A percentile compares a stretch with the other conserved stretches of the same genome.
phyloP scores from a whole-genome alignment of 2,113 vertebrate genomes.

The Epinephelus fuscoguttatus region DNA sequence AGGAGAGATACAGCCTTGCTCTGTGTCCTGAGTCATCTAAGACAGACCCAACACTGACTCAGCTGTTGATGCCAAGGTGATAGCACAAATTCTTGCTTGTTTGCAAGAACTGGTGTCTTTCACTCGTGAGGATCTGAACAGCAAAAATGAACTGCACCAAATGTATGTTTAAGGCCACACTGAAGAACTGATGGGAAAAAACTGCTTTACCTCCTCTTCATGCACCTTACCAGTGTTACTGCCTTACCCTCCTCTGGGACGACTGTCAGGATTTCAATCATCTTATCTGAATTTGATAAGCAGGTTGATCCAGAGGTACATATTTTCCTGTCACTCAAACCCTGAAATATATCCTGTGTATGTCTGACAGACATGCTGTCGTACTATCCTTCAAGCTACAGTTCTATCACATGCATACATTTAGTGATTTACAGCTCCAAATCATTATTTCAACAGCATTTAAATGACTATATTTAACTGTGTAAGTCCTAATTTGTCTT shows the following conservation, averaged over 20 bases:
- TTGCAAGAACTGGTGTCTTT: not conserved
- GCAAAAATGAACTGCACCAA: not conserved
- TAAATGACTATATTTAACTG: not conserved
- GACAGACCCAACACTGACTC: not conserved
- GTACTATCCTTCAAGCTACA: not conserved
- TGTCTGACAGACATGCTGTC: not conserved
- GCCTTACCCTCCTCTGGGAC: not conserved
- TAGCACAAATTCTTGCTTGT: not conserved
- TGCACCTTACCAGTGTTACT: not conserved
- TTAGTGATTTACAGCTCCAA: not conserved
- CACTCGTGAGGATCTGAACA: not conserved
- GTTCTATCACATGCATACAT: not conserved
- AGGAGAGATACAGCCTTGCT: not conserved
- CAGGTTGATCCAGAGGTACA: not conserved
- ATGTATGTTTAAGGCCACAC: not conserved
- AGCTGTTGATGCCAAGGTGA: not conserved
- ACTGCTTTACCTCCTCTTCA: not conserved
- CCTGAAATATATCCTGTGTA: not conserved
- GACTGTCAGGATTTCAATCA: constrained; percentile 9
- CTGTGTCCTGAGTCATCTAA: not conserved
- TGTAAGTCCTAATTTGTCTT: not conserved
- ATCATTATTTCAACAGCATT: not conserved
- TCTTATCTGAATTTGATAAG: constrained; percentile 19
- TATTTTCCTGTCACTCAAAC: constrained; percentile 7
- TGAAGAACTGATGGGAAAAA: not conserved